Evolutionary conservation across 1,140 invertebrate genomes (phyloP).

Genomic region (Littorina saxatilis): DNA sequence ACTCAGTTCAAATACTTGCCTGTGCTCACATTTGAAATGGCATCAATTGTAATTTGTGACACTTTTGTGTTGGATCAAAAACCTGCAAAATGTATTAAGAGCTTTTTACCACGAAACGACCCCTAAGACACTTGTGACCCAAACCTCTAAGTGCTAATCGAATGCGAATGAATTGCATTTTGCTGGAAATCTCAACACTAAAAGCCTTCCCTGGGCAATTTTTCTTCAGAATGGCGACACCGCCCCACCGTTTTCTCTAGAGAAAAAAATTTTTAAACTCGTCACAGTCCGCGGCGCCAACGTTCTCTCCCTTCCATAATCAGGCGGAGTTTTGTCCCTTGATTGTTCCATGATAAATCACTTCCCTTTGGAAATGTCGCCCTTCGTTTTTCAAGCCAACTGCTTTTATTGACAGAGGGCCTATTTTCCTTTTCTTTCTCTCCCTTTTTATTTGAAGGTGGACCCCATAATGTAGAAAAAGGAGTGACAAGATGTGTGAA

Average conservation of each 20-base stretch:
- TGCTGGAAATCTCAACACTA: not conserved
- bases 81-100: not conserved
- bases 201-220: not conserved
- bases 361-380: constrained; percentile 4
- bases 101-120: no score
- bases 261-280: not conserved
- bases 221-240: not conserved
- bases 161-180: not conserved
- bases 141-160: not conserved
- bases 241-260: not conserved
- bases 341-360: constrained; percentile 22
- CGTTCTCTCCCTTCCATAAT: not conserved
- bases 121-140: not conserved
- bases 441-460: not conserved
- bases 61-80: no score
- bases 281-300: not conserved
- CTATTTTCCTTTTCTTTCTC: not conserved
- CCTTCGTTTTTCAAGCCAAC: constrained; percentile 1
- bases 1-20: no score
- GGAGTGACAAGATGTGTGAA: no score
- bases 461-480: no score
- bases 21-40: no score
- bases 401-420: not conserved
- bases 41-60: no score
- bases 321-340: constrained; percentile 18